Evolutionary conservation across 2,888 invertebrate species (phyloP).

Genomic region (Parnassius orleans): DNA sequence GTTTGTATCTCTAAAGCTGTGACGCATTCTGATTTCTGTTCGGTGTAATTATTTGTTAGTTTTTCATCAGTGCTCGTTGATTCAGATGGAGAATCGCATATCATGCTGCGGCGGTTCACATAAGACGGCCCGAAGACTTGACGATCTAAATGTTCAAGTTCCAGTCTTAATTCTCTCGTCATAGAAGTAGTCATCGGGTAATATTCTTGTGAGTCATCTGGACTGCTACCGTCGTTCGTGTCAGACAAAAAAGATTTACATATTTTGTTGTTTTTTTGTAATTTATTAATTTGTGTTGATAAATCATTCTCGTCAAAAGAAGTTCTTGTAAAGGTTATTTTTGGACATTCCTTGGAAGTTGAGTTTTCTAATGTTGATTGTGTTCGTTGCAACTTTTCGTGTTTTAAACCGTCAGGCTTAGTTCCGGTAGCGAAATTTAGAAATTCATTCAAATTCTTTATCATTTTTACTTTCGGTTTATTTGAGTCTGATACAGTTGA

Average conservation of each 20-base stretch:
- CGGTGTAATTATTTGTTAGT: slow-evolving; percentile 47
- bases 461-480: slow-evolving; percentile 74
- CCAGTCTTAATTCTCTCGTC: slow-evolving; percentile 90
- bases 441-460: slow-evolving; percentile 93
- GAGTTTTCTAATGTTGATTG: slow-evolving; percentile 59
- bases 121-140: slow-evolving; percentile 87
- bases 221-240: slow-evolving; percentile 83
- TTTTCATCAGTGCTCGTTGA: slow-evolving; percentile 70
- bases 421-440: slow-evolving; percentile 87
- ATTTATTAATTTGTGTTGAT: slow-evolving; percentile 42
- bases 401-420: slow-evolving; percentile 59
- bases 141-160: slow-evolving; percentile 90
- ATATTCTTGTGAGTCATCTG: slow-evolving; percentile 91
- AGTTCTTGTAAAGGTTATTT: slow-evolving; percentile 63
- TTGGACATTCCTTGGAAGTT: slow-evolving; percentile 55
- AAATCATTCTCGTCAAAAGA: slow-evolving; percentile 57
- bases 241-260: slow-evolving; percentile 55
- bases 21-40: slow-evolving; percentile 47
- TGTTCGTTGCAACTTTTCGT: slow-evolving; percentile 60
- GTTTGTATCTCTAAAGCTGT: slow-evolving; percentile 45
- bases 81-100: slow-evolving; percentile 69
- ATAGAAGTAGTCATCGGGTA: slow-evolving; percentile 94
- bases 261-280: slow-evolving; percentile 48
- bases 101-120: slow-evolving; percentile 60
- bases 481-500: slow-evolving; percentile 54